Conservation (phyloP, 1,140 invertebrate species). For the Globodera ellingtonae region DNA sequence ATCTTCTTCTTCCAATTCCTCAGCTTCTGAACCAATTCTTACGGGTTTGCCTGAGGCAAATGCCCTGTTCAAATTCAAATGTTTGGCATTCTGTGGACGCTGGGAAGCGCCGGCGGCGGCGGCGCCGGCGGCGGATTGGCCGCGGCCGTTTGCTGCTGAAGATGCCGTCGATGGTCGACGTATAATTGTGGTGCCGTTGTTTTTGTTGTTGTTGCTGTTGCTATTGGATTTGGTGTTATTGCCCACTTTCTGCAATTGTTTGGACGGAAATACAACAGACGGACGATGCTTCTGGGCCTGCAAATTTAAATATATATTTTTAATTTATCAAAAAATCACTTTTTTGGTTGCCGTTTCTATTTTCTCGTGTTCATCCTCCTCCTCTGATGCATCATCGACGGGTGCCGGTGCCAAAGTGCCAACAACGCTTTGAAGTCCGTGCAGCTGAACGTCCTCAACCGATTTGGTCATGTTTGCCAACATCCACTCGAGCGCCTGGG, state of each 20-base stretch:
- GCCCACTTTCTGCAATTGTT: background rate
- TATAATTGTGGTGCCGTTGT: background rate
- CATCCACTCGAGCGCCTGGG: constrained; percentile 41
- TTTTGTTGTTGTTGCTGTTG: no score
- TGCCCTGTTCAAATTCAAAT: background rate
- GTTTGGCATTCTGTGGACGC: background rate
- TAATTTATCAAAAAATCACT: background rate
- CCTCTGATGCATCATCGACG: background rate
- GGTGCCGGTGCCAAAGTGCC: background rate
- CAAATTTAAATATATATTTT: background rate
- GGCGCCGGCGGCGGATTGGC: background rate
- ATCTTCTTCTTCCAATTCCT: background rate
- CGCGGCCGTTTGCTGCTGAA: background rate
- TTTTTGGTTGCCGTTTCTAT: background rate
- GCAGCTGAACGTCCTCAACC: constrained; percentile 5
- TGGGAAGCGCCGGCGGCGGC: background rate
- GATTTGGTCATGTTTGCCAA: constrained; percentile 36
- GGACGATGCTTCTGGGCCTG: background rate
- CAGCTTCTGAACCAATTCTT: background rate
- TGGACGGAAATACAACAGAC: background rate
- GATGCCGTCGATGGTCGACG: background rate
- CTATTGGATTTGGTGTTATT: background rate
- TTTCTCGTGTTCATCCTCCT: background rate
- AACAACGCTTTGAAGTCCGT: background rate
- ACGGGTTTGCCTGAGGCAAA: background rate